Percentiles rank a stretch among this genome's conserved stretches.
Conservation (phyloP, 2,797 vertebrate species). For the Diceros bicornis region DNA sequence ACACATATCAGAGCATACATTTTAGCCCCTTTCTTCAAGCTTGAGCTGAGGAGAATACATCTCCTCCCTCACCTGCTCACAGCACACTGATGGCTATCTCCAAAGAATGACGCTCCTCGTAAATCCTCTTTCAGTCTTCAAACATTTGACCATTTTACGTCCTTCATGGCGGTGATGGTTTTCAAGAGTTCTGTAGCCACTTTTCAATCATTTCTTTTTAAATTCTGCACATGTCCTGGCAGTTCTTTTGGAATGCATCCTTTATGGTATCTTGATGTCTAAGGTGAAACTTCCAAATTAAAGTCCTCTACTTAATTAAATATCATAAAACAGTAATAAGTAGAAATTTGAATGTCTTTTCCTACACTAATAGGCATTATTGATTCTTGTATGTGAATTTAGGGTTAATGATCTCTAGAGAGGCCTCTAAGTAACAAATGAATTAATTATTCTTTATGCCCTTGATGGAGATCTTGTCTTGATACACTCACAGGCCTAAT, state of each 20-base stretch:
- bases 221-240: neutral
- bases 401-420: neutral
- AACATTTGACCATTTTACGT: neutral
- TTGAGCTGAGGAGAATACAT: neutral
- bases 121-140: neutral
- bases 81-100: neutral
- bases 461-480: neutral
- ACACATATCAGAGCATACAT: neutral
- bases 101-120: neutral
- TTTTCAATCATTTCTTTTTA: neutral
- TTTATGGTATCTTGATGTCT: neutral
- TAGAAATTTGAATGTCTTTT: neutral
- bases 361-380: neutral
- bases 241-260: neutral
- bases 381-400: neutral
- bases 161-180: neutral
- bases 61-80: neutral
- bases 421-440: neutral
- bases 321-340: neutral
- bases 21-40: neutral
- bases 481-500: neutral
- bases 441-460: neutral
- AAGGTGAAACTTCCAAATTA: constrained; percentile 23
- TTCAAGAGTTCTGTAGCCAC: neutral
- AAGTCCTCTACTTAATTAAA: neutral